Evolutionary conservation across 2,888 invertebrate species (phyloP), one percentile per base, ranked within the genome.

Genomic region (Gryllus longicercus): DNA sequence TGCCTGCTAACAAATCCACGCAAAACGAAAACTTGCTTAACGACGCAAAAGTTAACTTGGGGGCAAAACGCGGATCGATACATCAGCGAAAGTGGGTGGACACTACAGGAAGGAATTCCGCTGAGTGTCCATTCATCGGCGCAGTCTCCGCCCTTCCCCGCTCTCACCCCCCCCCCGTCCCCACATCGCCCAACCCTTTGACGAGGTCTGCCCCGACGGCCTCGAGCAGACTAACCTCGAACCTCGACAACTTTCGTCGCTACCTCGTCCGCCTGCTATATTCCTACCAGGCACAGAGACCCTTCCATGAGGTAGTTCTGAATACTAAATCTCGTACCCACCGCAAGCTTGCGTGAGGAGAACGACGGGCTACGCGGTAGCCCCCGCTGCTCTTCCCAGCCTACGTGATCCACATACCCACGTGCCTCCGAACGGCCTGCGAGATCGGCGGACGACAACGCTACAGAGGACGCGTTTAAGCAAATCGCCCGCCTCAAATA

Each of bases 271-370:
- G 63, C 63, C 63, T n/a, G 14, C 63, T 63, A 63, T 63, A 63
- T 63, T 63, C 63, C 63, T 63, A 63, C 63, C 63, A 18, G 63
- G 63, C 63, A 63, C 14, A 63, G 63, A 63, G 63, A n/a, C 14
- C 63, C 63, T 63, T 63, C 63, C 63, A 63, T 63, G 63, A 11
- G 63, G 63, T 14, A 63, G 63, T n/a, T 63, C n/a, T 14, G 63
- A 63, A 63, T 63, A n/a, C 63, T n/a, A 63, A 63, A 63, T 63
- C 63, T n/a, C n/a, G 63, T 63, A 63, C n/a, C 63, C n/a, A n/a
- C n/a, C 63, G 63, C n/a, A n/a, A 63, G 16, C n/a, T 14, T 18
- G 63, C 16, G 63, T n/a, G 63, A 38, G 63, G 63, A n/a, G 63
- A 63, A n/a, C 63, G 63, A 16, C 63, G 63, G 63, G 63, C 38